Percentiles rank a stretch among this genome's conserved stretches.
These are phyloP conservation scores for Macrophya annulata DNA, from an alignment of 2,888 invertebrate genomes.

Conservation along the genomic window DNA sequence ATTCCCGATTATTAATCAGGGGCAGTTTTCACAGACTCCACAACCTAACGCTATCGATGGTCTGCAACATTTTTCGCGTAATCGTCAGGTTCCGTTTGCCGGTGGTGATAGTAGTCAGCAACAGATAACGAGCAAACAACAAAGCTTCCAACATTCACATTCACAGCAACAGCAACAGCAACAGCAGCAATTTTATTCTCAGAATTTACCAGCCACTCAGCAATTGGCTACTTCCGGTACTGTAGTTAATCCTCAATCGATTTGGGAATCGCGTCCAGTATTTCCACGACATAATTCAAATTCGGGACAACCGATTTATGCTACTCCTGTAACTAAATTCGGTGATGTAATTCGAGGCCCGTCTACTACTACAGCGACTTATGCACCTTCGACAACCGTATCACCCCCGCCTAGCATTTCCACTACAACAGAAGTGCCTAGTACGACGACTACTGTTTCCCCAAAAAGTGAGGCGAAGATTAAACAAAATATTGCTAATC, in stretches of 20 bases:
- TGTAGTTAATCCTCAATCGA: conserved; percentile 65
- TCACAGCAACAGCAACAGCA: conserved; percentile 61
- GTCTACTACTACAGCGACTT: conserved; percentile 79
- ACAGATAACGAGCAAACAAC: conserved; percentile 62
- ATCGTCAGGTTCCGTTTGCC: conserved; percentile 20
- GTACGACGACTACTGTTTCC: conserved; percentile 79
- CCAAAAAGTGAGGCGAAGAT: conserved; percentile 82
- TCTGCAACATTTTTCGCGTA: conserved; percentile 58
- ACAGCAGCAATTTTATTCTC: conserved; percentile 67
- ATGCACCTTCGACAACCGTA: conserved; percentile 81
- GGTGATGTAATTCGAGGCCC: conserved; percentile 71
- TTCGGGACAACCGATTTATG: conserved; percentile 73
- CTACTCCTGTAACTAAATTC: conserved; percentile 72
- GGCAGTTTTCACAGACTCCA: conserved; percentile 82
- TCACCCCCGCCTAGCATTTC: conserved; percentile 81
- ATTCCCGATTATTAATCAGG: conserved; percentile 64
- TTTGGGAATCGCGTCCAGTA: conserved; percentile 72
- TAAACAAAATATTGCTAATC: conserved; percentile 77
- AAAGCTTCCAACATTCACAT: conserved; percentile 74
- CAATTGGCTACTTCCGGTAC: conserved; percentile 67
- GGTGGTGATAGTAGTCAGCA: conserved; percentile 16
- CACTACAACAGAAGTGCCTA: conserved; percentile 79
- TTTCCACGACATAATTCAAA: conserved; percentile 63
- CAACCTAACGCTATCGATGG: conserved; percentile 71
- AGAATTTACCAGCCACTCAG: conserved; percentile 69